Conservation (phyloP, 1,140 invertebrate species). For the Cydia strobilella region DNA sequence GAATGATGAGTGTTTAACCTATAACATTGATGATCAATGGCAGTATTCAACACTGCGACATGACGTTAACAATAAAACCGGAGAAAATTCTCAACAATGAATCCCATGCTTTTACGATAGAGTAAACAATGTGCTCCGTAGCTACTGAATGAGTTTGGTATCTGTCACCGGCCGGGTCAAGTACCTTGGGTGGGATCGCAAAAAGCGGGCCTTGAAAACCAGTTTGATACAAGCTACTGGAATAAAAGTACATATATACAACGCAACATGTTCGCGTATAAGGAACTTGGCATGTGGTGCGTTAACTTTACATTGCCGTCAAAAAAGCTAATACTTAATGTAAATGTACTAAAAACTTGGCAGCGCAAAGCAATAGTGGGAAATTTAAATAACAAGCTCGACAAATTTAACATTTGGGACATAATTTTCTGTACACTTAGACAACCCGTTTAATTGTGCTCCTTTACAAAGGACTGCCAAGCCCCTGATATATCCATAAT, state of each 20-base stretch:
- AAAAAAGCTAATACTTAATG: no score
- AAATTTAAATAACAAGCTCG: no score
- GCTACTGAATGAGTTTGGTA: conserved; percentile 42
- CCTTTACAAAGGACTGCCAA: no score
- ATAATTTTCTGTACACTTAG: no score
- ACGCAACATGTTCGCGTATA: conserved; percentile 7
- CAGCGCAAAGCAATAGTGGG: no score
- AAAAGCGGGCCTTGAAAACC: conserved; percentile 66
- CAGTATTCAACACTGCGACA: background rate
- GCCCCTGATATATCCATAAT: no score
- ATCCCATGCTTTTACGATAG: conserved; percentile 13
- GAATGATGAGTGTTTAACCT: background rate
- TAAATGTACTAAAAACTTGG: no score
- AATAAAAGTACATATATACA: conserved; percentile 43
- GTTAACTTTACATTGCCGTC: no score
- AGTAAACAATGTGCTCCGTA: conserved; percentile 34
- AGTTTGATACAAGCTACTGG: conserved; percentile 43
- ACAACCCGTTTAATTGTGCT: no score
- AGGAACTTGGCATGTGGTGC: background rate
- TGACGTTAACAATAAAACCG: background rate
- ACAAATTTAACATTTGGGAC: no score
- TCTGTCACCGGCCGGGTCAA: conserved; percentile 44
- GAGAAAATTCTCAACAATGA: background rate
- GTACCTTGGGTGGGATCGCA: conserved; percentile 56
- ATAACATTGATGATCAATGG: background rate